A percentile compares a stretch with the other conserved stretches of the same genome.
These are phyloP conservation scores for Diachrysia chrysitis DNA, from an alignment of 2,888 invertebrate genomes.

Conservation along the genomic window DNA sequence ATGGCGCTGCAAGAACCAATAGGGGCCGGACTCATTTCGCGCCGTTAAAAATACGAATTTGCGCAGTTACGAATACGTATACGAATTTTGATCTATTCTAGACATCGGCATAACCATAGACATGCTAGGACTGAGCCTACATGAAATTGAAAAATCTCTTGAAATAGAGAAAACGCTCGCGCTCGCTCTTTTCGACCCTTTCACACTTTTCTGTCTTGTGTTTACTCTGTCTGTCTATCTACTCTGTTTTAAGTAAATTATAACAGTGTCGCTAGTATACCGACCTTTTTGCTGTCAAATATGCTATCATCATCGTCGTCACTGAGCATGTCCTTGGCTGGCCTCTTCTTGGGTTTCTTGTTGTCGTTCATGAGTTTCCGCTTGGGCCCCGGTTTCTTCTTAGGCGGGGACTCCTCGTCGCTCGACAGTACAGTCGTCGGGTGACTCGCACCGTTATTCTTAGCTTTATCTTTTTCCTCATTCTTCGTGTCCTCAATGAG, in stretches of 20 bases:
- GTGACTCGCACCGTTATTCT: constrained; percentile 50
- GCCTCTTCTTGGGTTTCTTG: constrained; percentile 81
- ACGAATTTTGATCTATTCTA: too few species aligned
- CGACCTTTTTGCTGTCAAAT: constrained; percentile 86
- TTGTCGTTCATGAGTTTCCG: constrained; percentile 75
- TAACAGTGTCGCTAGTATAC: constrained; percentile 14
- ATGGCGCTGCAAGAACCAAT: too few species aligned
- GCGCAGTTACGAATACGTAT: too few species aligned
- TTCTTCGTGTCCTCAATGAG: constrained; percentile 85
- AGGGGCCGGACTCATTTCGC: too few species aligned
- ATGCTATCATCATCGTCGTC: constrained; percentile 84
- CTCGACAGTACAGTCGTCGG: constrained; percentile 68
- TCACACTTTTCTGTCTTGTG: too few species aligned
- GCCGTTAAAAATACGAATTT: too few species aligned
- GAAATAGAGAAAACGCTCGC: too few species aligned
- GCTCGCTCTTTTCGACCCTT: too few species aligned
- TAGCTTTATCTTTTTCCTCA: constrained; percentile 65
- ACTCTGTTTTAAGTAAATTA: too few species aligned
- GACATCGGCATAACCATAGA: too few species aligned
- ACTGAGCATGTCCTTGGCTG: constrained; percentile 74
- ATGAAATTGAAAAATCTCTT: too few species aligned
- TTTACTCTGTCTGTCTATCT: background rate
- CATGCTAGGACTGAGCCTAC: too few species aligned
- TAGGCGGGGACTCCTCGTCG: constrained; percentile 73
- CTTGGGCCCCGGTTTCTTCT: constrained; percentile 79